Percentiles rank a stretch among this genome's conserved stretches.
phyloP scores from a whole-genome alignment of 1,140 invertebrate genomes.

The Conus betulinus region DNA sequence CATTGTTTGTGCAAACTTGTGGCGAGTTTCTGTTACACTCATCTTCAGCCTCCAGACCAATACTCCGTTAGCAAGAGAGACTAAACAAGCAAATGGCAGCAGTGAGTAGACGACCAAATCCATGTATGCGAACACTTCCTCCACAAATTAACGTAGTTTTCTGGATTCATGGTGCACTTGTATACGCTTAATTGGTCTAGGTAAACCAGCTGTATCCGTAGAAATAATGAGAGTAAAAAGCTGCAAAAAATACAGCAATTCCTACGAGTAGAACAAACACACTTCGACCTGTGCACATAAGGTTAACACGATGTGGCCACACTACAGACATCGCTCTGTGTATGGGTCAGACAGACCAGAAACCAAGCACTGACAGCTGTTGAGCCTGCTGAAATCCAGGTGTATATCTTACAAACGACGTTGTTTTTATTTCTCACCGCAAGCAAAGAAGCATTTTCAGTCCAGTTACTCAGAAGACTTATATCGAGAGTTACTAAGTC shows the following conservation, averaged over 20 bases:
- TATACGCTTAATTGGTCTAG: too few species aligned
- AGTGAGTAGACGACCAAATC: not conserved
- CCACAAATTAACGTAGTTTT: not conserved
- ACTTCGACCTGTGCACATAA: not conserved
- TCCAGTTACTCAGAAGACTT: not conserved
- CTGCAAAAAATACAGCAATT: not conserved
- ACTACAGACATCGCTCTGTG: slow-evolving; percentile 27
- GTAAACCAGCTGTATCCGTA: not conserved
- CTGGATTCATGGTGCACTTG: not conserved
- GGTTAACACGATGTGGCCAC: slow-evolving; percentile 21
- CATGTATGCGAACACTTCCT: not conserved
- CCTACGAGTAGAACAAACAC: not conserved
- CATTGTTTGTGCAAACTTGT: not conserved
- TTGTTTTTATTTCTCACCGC: not conserved
- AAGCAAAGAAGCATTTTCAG: not conserved
- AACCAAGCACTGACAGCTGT: not conserved
- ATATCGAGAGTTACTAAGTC: not conserved
- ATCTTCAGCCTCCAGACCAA: not conserved
- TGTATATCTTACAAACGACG: not conserved
- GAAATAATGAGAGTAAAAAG: not conserved
- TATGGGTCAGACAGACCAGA: not conserved
- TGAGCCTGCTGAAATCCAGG: not conserved
- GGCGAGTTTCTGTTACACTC: not conserved
- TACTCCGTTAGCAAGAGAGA: not conserved
- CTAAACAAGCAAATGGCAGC: not conserved